Evolutionary conservation across 2,888 invertebrate species (phyloP), one percentile per base, ranked within the genome.

Genomic region (Noctuana brunneofusca): DNA sequence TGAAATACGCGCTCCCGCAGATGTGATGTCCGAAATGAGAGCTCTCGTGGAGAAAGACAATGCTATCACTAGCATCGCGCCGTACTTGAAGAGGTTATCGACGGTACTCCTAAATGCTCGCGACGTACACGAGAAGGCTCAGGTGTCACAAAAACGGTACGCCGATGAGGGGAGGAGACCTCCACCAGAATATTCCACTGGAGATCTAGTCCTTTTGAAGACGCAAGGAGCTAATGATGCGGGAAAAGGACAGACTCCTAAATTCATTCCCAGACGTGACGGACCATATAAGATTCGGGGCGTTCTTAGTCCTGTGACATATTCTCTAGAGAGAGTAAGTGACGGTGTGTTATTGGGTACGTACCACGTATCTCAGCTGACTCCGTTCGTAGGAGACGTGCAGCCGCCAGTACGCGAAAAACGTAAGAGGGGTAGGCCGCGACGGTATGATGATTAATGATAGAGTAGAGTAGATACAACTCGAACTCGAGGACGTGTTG

Each of bases 211-310:
- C 0, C 41, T 41, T 8, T 2, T 41, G 9, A 41, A 41, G 3
- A 41, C 41, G 9, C 41, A 41, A 16, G 41, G 41, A 41, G 41
- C 41, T 16, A 41, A 41, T 16, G 41, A 41, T 41, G 41, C 41
- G 2, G 41, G 16, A 3, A 41, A 9, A 9, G 41, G 41, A 3
- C 41, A 41, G 3, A 41, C 41, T 18, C 18, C 41, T 5, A 41
- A 41, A 9, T 41, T 41, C 16, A 41, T 41, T 18, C 41, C 41
- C 1, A 16, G 41, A 41, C 41, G 41, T 5, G 41, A 41, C 16
- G 41, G 41, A 8, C 41, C 41, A 14, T 41, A 41, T 16, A 41
- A 6, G 41, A 41, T 41, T 9, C 41, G 41, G 16, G 16, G 18
- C 4, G 18, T 41, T 18, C 41, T 41, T 16, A 41, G 41, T 14